Evolutionary conservation across 2,888 invertebrate species (phyloP).

Genomic region (Drosophila subsilvestris): DNA sequence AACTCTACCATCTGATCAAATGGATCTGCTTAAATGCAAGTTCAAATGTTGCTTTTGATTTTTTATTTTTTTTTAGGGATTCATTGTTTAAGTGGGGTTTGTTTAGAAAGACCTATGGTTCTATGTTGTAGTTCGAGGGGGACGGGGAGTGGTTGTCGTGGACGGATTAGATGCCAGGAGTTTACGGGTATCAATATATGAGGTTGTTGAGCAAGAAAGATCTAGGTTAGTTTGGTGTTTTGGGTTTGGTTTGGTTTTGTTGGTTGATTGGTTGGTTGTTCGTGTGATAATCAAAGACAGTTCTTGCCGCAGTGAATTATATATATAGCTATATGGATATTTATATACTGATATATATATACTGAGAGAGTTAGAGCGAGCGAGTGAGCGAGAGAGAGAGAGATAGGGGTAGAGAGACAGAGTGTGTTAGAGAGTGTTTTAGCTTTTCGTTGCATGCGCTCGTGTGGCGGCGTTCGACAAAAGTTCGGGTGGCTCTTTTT

Average conservation of each 20-base stretch:
- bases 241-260: slow-evolving; percentile 29
- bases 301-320: slow-evolving; percentile 63
- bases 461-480: slow-evolving; percentile 42
- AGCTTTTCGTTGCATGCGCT: slow-evolving; percentile 40
- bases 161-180: slow-evolving; percentile 57
- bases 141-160: background rate
- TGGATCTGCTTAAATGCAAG: slow-evolving; percentile 82
- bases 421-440: slow-evolving; percentile 29
- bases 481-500: slow-evolving; percentile 48
- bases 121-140: slow-evolving; percentile 37
- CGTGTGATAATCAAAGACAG: slow-evolving; percentile 53
- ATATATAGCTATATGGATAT: slow-evolving; percentile 26
- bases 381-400: slow-evolving; percentile 28
- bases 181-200: slow-evolving; percentile 64
- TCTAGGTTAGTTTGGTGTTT: slow-evolving; percentile 43
- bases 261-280: slow-evolving; percentile 13
- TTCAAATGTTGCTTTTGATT: slow-evolving; percentile 71
- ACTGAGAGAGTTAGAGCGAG: slow-evolving; percentile 29
- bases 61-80: slow-evolving; percentile 45
- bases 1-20: slow-evolving; percentile 83
- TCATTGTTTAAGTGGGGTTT: slow-evolving; percentile 58
- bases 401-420: slow-evolving; percentile 19
- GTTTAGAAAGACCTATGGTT: slow-evolving; percentile 48
- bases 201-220: slow-evolving; percentile 44
- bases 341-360: slow-evolving; percentile 36